Evolutionary conservation across 2,113 vertebrate species (phyloP).

Genomic region (Melospiza georgiana): DNA sequence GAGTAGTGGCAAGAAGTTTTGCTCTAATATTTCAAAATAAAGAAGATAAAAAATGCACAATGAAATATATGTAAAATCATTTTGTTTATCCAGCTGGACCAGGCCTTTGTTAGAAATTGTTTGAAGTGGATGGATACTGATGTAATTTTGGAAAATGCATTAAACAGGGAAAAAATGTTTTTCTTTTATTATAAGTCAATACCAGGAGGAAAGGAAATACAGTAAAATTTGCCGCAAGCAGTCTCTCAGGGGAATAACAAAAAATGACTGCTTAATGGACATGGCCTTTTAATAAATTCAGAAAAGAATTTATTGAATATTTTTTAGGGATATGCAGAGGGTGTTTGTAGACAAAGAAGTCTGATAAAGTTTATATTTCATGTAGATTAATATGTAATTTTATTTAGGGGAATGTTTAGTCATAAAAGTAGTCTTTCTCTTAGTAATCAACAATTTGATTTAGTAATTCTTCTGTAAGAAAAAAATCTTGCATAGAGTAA

Average conservation of each 20-base stretch:
- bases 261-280: slow-evolving; percentile 3
- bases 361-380: not conserved
- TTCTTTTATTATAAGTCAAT: slow-evolving; percentile 60
- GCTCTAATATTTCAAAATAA: not conserved
- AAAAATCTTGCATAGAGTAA: not conserved
- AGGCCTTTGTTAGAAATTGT: slow-evolving; percentile 36
- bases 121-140: slow-evolving; percentile 39
- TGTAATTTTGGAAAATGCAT: slow-evolving; percentile 53
- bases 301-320: not conserved
- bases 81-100: slow-evolving; percentile 61
- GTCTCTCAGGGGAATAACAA: slow-evolving; percentile 5
- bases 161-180: slow-evolving; percentile 42
- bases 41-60: not conserved
- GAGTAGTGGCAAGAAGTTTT: not conserved
- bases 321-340: not conserved
- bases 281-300: not conserved
- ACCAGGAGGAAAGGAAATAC: slow-evolving; percentile 46
- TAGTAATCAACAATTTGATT: not conserved
- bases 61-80: slow-evolving; percentile 30
- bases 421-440: not conserved
- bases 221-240: slow-evolving; percentile 25
- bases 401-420: not conserved
- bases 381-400: not conserved
- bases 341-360: not conserved
- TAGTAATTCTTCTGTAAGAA: not conserved